Evolutionary conservation across 2,888 invertebrate species (phyloP).

Genomic region (Odontocerum albicorne): DNA sequence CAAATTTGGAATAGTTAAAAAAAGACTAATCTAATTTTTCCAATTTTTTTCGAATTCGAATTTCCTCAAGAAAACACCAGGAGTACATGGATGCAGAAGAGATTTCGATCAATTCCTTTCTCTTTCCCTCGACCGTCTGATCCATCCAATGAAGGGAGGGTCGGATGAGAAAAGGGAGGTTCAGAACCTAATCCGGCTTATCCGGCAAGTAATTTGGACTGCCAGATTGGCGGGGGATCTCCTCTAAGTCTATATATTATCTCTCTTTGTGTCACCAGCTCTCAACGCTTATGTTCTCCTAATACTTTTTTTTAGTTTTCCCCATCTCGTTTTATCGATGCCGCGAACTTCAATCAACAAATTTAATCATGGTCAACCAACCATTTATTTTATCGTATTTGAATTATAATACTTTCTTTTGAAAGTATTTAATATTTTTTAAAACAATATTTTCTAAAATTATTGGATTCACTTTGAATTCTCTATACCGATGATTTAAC

Average conservation of each 20-base stretch:
- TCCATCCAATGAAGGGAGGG: neutral
- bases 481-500: too few relatives aligned
- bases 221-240: constrained; percentile 34
- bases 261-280: constrained; percentile 32
- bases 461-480: too few relatives aligned
- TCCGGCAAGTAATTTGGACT: constrained; percentile 37
- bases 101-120: constrained; percentile 8
- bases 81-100: constrained; percentile 7
- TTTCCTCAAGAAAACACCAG: neutral
- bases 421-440: too few relatives aligned
- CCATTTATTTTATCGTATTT: too few relatives aligned
- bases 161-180: constrained; percentile 3
- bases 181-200: constrained; percentile 36
- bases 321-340: constrained; percentile 15
- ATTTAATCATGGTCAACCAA: constrained; percentile 10
- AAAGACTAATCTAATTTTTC: too few relatives aligned
- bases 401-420: too few relatives aligned
- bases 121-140: neutral
- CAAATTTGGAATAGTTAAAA: too few relatives aligned
- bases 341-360: constrained; percentile 12
- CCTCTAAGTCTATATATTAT: constrained; percentile 24
- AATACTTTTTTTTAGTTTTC: constrained; percentile 30
- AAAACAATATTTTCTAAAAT: neutral
- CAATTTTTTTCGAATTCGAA: too few relatives aligned
- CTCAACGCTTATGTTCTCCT: constrained; percentile 27